phyloP scores from a whole-genome alignment of 1,140 invertebrate species.

The Brachionus rotundiformis region DNA sequence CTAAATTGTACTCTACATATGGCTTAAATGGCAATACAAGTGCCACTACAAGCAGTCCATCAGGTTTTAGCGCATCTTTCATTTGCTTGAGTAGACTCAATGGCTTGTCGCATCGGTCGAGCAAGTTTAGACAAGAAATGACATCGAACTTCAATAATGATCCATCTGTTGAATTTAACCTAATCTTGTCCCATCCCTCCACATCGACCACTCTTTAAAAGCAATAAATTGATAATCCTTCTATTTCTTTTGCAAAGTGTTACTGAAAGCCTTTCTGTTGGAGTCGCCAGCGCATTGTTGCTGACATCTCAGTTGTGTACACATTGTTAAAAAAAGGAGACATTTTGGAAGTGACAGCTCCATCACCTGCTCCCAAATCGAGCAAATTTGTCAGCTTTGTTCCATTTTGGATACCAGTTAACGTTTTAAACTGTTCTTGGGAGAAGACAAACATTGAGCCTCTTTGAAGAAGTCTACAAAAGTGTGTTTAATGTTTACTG shows the following conservation, averaged over 20 bases:
- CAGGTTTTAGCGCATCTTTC: slow-evolving; percentile 68
- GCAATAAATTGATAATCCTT: not conserved
- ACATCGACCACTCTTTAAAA: slow-evolving; percentile 72
- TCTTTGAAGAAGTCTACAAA: slow-evolving; percentile 74
- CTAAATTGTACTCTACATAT: slow-evolving; percentile 75
- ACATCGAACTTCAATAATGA: slow-evolving; percentile 71
- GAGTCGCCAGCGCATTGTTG: slow-evolving; percentile 76
- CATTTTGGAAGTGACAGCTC: slow-evolving; percentile 77
- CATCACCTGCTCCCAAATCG: slow-evolving; percentile 88
- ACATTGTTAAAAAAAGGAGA: slow-evolving; percentile 69
- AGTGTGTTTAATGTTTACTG: not conserved
- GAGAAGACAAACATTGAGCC: slow-evolving; percentile 93
- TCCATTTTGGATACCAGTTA: slow-evolving; percentile 65
- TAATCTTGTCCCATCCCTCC: slow-evolving; percentile 70
- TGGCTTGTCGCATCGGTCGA: slow-evolving; percentile 83
- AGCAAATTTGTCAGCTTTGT: slow-evolving; percentile 67
- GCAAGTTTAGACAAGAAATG: slow-evolving; percentile 81
- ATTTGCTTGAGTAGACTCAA: slow-evolving; percentile 73
- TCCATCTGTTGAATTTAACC: slow-evolving; percentile 56
- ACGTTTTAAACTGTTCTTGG: slow-evolving; percentile 71
- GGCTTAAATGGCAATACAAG: slow-evolving; percentile 83
- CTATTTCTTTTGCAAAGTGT: slow-evolving; percentile 55
- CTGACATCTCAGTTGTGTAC: slow-evolving; percentile 83
- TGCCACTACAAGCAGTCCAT: slow-evolving; percentile 76
- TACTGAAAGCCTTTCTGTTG: slow-evolving; percentile 75